Evolutionary conservation across 2,888 invertebrate species (phyloP).

Genomic region (Endotricha flammealis): DNA sequence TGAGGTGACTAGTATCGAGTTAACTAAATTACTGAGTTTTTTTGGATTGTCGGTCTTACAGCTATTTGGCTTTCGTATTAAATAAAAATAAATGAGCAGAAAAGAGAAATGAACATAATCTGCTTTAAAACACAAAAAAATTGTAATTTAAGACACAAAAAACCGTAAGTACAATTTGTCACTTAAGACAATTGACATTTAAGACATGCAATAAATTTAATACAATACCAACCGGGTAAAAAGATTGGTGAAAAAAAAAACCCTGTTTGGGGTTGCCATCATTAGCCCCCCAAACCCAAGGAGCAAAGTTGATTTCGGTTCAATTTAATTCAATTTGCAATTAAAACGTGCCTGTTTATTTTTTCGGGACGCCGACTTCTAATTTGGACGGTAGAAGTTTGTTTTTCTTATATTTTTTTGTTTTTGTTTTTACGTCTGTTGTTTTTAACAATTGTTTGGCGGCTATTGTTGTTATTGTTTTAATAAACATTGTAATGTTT

Average conservation of each 20-base stretch:
- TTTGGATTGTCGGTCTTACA: too few relatives aligned
- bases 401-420: slow-evolving; percentile 37
- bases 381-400: slow-evolving; percentile 46
- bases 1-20: too few relatives aligned
- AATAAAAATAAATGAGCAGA: too few relatives aligned
- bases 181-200: slow-evolving; percentile 4
- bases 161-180: slow-evolving; percentile 6
- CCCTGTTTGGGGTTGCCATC: slow-evolving; percentile 47
- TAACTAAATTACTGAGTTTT: too few relatives aligned
- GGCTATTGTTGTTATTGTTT: background rate
- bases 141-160: slow-evolving; percentile 16
- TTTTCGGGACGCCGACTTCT: slow-evolving; percentile 50
- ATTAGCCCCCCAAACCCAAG: slow-evolving; percentile 53
- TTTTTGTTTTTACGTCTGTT: slow-evolving; percentile 25
- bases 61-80: too few relatives aligned
- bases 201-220: slow-evolving; percentile 1
- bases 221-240: too few relatives aligned
- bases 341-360: slow-evolving; percentile 65
- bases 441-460: background rate
- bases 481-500: background rate
- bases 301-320: slow-evolving; percentile 56
- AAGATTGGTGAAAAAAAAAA: slow-evolving; percentile 64
- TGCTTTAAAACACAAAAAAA: too few relatives aligned
- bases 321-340: slow-evolving; percentile 73
- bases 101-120: too few relatives aligned